Evolutionary conservation across 2,113 vertebrate genomes (phyloP).

Genomic region (Pseudolaguvia tuberculata): DNA sequence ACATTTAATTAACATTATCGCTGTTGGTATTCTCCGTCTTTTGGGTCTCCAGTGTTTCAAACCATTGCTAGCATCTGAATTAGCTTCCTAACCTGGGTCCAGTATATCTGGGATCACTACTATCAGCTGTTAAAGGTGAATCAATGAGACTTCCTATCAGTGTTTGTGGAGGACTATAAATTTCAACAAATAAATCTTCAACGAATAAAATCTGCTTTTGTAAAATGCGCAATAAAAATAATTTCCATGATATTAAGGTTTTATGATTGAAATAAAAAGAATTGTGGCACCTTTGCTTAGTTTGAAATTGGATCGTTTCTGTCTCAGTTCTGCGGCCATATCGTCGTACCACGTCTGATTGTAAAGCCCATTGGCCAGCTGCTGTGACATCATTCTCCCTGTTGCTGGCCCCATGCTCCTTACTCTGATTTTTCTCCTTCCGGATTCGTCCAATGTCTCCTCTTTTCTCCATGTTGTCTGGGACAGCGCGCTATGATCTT

Average conservation of each 20-base stretch:
- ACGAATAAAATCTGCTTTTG: too few species aligned
- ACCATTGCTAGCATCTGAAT: too few species aligned
- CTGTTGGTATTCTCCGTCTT: too few species aligned
- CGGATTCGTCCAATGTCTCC: conserved; percentile 10
- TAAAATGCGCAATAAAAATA: background rate
- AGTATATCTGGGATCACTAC: too few species aligned
- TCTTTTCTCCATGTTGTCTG: conserved; percentile 9
- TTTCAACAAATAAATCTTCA: too few species aligned
- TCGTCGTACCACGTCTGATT: conserved; percentile 37
- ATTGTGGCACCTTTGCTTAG: conserved; percentile 58
- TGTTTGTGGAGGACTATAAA: background rate
- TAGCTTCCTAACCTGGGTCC: too few species aligned
- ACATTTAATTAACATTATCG: too few species aligned
- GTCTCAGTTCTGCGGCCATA: background rate
- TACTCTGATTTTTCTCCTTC: conserved; percentile 10
- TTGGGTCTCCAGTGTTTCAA: too few species aligned
- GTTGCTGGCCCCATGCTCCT: conserved; percentile 9
- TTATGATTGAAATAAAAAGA: background rate
- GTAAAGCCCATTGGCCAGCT: conserved; percentile 47
- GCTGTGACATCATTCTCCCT: conserved; percentile 23
- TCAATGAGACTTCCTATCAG: background rate
- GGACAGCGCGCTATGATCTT: background rate
- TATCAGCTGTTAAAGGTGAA: background rate
- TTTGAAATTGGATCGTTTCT: conserved; percentile 52
- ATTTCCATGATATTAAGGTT: background rate